A percentile compares a stretch with the other conserved stretches of the same genome.
These are phyloP conservation scores for Andrena trimmerana DNA, from an alignment of 2,888 invertebrate species.

Conservation along the genomic window DNA sequence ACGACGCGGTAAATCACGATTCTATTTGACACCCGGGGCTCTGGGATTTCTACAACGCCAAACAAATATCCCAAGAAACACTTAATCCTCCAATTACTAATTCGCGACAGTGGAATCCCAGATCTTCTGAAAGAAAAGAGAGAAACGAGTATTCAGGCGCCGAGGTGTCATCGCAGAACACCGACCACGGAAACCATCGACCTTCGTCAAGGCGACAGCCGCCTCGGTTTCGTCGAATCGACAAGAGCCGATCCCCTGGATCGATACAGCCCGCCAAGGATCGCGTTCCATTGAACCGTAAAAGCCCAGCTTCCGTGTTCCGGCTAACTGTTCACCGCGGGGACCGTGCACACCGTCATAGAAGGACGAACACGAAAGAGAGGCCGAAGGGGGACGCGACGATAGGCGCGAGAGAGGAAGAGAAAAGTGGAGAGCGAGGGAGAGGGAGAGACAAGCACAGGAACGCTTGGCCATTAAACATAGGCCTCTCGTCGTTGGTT, in stretches of 20 bases:
- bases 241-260: slow-evolving; percentile 32
- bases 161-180: too few relatives aligned
- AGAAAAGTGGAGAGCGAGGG: not conserved
- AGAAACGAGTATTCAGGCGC: too few relatives aligned
- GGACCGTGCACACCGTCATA: slow-evolving; percentile 39
- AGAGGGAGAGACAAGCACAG: slow-evolving; percentile 6
- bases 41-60: not conserved
- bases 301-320: slow-evolving; percentile 73
- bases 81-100: not conserved
- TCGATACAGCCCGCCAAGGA: slow-evolving; percentile 54
- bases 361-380: slow-evolving; percentile 40
- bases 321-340: slow-evolving; percentile 72
- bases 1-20: slow-evolving; percentile 2
- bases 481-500: slow-evolving; percentile 51
- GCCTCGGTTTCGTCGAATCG: slow-evolving; percentile 45
- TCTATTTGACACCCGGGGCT: not conserved
- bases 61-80: not conserved
- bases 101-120: not conserved
- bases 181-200: not conserved
- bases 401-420: slow-evolving; percentile 11
- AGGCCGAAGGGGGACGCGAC: not conserved
- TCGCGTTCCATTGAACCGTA: slow-evolving; percentile 73
- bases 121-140: not conserved
- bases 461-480: slow-evolving; percentile 63
- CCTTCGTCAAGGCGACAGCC: not conserved